Evolutionary conservation across 2,113 vertebrate species (phyloP), one percentile per base, ranked within the genome.

Genomic region (Cyprinodon variegatus): DNA sequence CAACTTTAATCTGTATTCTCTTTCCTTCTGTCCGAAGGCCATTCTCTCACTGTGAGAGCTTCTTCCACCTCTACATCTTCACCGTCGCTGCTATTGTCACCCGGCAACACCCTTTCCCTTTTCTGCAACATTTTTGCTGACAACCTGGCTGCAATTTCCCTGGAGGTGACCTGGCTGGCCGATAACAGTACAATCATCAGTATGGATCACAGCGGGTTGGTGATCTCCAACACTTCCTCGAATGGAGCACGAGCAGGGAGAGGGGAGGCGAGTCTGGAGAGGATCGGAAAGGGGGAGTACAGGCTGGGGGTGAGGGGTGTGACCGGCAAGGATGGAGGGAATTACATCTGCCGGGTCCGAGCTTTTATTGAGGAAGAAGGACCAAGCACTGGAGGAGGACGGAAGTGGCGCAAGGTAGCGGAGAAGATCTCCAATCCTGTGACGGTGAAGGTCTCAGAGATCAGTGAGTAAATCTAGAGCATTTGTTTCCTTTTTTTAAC

Each of bases 121-220:
- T 76, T 88, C 63, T 95, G 95, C 86, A 78, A 70, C 13, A 85
- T 94, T 10, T 13, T 81, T 1, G 83, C 86, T 2, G 88, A 90
- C 73, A 89, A 91, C 84, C 74, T 89, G 63, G 64, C 81, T 11
- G 65, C 76, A 12, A 68, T 94, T n/a, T 72, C 86, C 38, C 88
- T 95, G 75, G 94, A 95, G 20, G 92, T 95, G 60, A 69, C 86
- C 72, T 95, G 95, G 95, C 80, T 94, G 72, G 50, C 88, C 0
- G 84, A 85, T 14, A 84, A 77, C 0, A 89, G 79, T 1, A 78
- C 91, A 17, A 20, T 94, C 70, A 41, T 91, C 77, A 90, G 90
- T 50, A 87, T 94, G 87, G 90, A 92, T 59, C 91, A 78, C 36
- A 83, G 86, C n/a, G 93, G 94, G 1, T 87, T 95, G 59, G 91